A percentile compares a stretch with the other conserved stretches of the same genome.
Conservation (phyloP, 2,113 vertebrate species). For the Larimichthys polyactis region DNA sequence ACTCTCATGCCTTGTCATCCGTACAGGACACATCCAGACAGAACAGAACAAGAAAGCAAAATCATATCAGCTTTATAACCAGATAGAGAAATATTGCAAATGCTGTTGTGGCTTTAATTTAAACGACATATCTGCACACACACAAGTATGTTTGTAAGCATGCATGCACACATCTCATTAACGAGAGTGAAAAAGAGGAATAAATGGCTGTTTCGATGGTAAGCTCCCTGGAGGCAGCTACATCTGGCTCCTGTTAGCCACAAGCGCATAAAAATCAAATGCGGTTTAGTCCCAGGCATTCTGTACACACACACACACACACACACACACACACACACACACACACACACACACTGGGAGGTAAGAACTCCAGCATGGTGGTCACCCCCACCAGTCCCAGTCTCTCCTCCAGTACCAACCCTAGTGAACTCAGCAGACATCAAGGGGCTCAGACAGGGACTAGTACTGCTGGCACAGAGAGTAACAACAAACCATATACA, state of each 20-base stretch:
- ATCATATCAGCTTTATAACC: neutral
- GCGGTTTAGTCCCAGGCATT: conserved; percentile 68
- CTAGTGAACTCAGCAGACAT: conserved; percentile 62
- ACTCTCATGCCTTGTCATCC: conserved; percentile 45
- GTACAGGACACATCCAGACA: conserved; percentile 31
- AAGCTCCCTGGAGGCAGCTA: conserved; percentile 66
- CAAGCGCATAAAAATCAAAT: conserved; percentile 80
- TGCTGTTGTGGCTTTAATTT: conserved; percentile 30
- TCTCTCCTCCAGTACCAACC: conserved; percentile 44
- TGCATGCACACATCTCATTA: conserved; percentile 63
- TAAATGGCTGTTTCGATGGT: conserved; percentile 69
- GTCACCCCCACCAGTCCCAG: conserved; percentile 71
- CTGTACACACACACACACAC: conserved; percentile 53
- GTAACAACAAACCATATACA: conserved; percentile 47
- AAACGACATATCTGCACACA: neutral
- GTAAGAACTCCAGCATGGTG: conserved; percentile 72
- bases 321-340: conserved; percentile 31
- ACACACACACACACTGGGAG: conserved; percentile 64
- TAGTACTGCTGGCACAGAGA: conserved; percentile 53
- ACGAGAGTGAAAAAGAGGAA: conserved; percentile 64
- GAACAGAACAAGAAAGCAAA: conserved; percentile 1
- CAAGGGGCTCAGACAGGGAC: conserved; percentile 65
- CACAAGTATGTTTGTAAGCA: conserved; percentile 25
- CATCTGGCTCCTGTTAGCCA: conserved; percentile 83
- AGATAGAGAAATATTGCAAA: conserved; percentile 4